Base-by-base conservation (phyloP, 2,113 vertebrate genomes). In the Marcusenius ussheri region DNA sequence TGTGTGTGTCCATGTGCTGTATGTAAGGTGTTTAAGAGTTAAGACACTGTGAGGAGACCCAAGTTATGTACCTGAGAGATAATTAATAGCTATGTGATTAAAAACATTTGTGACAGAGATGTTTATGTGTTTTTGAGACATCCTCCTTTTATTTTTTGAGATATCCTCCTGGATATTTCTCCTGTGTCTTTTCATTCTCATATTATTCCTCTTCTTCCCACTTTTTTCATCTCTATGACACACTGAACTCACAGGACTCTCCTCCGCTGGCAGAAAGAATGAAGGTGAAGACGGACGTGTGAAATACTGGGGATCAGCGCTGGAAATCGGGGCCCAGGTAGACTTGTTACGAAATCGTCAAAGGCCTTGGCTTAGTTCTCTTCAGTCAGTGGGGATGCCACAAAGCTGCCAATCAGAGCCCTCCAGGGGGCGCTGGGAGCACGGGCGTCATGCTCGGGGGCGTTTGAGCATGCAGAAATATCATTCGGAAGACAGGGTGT, bases 391-490 rank as follows among this genome's bases (percentile, higher is more conserved):
- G 39, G 17, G 27, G 83, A 39, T 24, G 74, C 50, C 21, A 6
- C 87, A 17, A 74, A 88, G 90, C 86, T 90, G 90, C 77, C 90
- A 88, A 58, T 90, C 90, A 88, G 11, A 24, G 8, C 9, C 39
- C 21, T 49, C 86, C 39, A 17, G 45, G 46, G 86, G 85, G 90
- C 31, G 70, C 77, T 47, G 66, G 39, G 87, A 51, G 90, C 56
- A 58, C 42, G 35, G 50, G 87, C 58, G 49, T 62, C 70, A 80
- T 46, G 87, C 80, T 83, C 45, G 45, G 88, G 83, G 88, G 87
- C 66, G 80, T 89, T 83, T 90, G 90, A 91, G 90, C 91, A 91
- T 89, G 87, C 90, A 90, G 88, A 85, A 90, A 87, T 92, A 91
- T 91, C 58, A 91, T 90, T 87, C 83, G 85, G 47, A 83, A 90